Evolutionary conservation across 2,113 vertebrate species (phyloP).

Genomic region (Bagarius yarrelli): DNA sequence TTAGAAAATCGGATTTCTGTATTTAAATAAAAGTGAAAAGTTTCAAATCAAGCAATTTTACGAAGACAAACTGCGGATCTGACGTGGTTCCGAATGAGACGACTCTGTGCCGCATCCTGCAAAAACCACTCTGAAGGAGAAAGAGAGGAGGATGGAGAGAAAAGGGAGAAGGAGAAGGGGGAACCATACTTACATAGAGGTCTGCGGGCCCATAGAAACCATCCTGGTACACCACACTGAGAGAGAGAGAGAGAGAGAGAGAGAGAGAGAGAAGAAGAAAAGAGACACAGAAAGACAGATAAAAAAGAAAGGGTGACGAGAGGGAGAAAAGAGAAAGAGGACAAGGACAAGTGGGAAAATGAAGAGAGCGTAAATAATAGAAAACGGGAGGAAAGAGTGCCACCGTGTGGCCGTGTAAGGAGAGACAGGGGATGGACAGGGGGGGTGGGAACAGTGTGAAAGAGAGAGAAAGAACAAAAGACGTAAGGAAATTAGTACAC

Average conservation of each 20-base stretch:
- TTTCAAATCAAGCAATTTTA: not conserved
- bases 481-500: constrained; percentile 71
- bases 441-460: constrained; percentile 22
- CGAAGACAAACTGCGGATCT: not conserved
- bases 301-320: too few species aligned
- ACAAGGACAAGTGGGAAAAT: not conserved
- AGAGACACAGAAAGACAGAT: not conserved
- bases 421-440: constrained; percentile 22
- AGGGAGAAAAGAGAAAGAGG: not conserved
- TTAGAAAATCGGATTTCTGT: not conserved
- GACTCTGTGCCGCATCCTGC: constrained; percentile 56
- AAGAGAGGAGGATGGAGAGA: constrained; percentile 57
- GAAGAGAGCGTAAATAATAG: not conserved
- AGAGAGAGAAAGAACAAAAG: constrained; percentile 59
- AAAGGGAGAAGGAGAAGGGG: constrained; percentile 45
- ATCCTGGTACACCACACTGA: constrained; percentile 82
- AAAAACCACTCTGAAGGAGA: constrained; percentile 65
- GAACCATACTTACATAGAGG: constrained; percentile 77
- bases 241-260: constrained; percentile 13
- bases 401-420: constrained; percentile 38
- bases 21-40: not conserved
- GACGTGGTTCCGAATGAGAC: constrained; percentile 55
- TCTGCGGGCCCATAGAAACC: constrained; percentile 81
- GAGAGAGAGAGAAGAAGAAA: not conserved
- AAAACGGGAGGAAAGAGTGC: constrained; percentile 20